phyloP scores from a whole-genome alignment of 2,113 vertebrate genomes.

The Megaceryle maxima region DNA sequence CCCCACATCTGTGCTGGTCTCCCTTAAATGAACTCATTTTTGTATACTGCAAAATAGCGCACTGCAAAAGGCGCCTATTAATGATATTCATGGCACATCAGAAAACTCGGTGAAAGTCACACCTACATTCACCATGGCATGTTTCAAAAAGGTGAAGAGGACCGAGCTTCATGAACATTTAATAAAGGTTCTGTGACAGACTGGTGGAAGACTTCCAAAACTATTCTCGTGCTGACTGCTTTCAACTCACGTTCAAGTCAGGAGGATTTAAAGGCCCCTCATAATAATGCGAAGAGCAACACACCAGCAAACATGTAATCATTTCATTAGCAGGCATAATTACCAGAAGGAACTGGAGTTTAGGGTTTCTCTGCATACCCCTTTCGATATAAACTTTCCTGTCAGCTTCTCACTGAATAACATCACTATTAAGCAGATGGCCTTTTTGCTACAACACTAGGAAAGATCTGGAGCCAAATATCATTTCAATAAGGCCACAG shows the following conservation, averaged over 20 bases:
- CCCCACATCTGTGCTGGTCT: not conserved
- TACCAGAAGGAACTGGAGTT: not conserved
- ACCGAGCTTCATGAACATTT: not conserved
- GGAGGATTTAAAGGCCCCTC: not conserved
- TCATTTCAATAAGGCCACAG: not conserved
- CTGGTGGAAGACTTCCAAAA: not conserved
- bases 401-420: not conserved
- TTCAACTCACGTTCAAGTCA: rapidly evolving
- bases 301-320: not conserved
- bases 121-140: not conserved
- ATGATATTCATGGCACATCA: not conserved
- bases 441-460: not conserved
- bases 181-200: not conserved
- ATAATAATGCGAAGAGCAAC: not conserved
- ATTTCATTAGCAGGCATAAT: not conserved
- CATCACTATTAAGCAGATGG: not conserved
- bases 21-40: not conserved
- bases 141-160: not conserved
- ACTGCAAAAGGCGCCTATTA: not conserved
- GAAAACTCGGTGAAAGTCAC: not conserved
- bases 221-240: rapidly evolving
- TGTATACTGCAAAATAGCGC: not conserved
- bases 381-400: not conserved
- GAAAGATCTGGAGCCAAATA: not conserved
- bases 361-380: not conserved